phyloP scores from a whole-genome alignment of 1,140 invertebrate genomes.

The Pseudachorutes palmiensis region DNA sequence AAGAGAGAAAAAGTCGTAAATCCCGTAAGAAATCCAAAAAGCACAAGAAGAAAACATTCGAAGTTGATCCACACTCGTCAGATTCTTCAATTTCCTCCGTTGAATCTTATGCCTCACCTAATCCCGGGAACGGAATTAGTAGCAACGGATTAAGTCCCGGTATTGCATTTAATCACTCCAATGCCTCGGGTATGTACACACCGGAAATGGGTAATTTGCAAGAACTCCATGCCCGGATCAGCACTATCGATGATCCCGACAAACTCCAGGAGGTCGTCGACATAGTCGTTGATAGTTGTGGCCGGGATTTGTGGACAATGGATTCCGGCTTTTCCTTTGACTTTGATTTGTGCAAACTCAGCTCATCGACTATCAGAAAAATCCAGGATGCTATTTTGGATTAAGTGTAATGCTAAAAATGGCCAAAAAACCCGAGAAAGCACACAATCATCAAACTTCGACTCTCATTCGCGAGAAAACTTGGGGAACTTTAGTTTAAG shows the following conservation, averaged over 20 bases:
- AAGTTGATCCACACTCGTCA: conserved; percentile 11
- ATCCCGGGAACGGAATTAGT: conserved; percentile 4
- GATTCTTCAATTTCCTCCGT: conserved; percentile 3
- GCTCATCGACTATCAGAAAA: conserved; percentile 31
- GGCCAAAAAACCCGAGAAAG: too few species aligned
- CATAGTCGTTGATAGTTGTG: conserved; percentile 32
- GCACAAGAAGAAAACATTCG: conserved; percentile 14
- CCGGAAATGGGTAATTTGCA: conserved; percentile 35
- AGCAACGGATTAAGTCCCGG: conserved; percentile 6
- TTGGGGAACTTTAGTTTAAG: too few species aligned
- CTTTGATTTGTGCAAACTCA: conserved; percentile 38
- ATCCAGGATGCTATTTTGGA: conserved; percentile 32
- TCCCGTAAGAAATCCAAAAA: conserved; percentile 9
- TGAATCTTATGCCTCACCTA: not conserved
- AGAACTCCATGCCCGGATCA: conserved; percentile 33
- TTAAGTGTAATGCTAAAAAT: too few species aligned
- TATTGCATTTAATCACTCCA: conserved; percentile 23
- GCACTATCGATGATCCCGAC: conserved; percentile 26
- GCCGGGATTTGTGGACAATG: conserved; percentile 32
- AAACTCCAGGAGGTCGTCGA: conserved; percentile 37
- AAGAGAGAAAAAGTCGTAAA: not conserved
- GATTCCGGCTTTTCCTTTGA: conserved; percentile 35
- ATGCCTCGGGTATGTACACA: conserved; percentile 34
- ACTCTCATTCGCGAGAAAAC: too few species aligned
- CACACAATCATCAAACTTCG: not conserved